These are phyloP conservation scores for Chrysolophus pictus DNA, from an alignment of 2,797 vertebrate species.

Conservation along the genomic window DNA sequence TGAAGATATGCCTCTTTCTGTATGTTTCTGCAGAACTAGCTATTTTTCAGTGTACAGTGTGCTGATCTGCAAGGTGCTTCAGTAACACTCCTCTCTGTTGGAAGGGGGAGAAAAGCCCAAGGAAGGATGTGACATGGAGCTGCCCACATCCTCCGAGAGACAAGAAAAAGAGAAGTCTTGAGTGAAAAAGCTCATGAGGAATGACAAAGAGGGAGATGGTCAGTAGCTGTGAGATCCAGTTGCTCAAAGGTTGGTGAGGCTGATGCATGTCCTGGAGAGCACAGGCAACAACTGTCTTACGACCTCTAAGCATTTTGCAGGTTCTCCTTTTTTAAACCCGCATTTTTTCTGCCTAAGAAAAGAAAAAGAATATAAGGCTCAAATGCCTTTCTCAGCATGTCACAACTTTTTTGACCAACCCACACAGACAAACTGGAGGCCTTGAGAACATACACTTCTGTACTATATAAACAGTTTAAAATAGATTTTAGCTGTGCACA, in stretches of 20 bases:
- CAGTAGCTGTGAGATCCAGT: background rate
- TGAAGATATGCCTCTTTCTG: background rate
- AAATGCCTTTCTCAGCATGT: constrained; percentile 59
- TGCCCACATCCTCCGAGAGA: background rate
- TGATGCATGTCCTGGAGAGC: background rate
- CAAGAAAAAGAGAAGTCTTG: background rate
- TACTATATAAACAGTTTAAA: constrained; percentile 54
- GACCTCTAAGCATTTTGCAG: constrained; percentile 3
- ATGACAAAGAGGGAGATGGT: background rate
- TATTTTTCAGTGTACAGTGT: background rate
- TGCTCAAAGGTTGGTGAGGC: background rate
- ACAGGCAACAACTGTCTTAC: background rate
- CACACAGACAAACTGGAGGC: constrained; percentile 56
- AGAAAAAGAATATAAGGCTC: background rate
- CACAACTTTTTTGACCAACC: constrained; percentile 56
- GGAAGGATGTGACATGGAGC: background rate
- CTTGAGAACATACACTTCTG: constrained; percentile 23
- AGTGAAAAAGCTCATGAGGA: background rate
- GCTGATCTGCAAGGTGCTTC: background rate
- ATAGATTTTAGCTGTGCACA: constrained; percentile 48
- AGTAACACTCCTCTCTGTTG: background rate
- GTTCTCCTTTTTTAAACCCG: constrained; percentile 20
- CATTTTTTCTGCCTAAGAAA: constrained; percentile 13
- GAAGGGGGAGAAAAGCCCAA: background rate
- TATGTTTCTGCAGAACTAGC: background rate